Percentiles rank a stretch among this genome's conserved stretches.
phyloP scores from a whole-genome alignment of 2,797 vertebrate genomes.

The Dipus sagitta region DNA sequence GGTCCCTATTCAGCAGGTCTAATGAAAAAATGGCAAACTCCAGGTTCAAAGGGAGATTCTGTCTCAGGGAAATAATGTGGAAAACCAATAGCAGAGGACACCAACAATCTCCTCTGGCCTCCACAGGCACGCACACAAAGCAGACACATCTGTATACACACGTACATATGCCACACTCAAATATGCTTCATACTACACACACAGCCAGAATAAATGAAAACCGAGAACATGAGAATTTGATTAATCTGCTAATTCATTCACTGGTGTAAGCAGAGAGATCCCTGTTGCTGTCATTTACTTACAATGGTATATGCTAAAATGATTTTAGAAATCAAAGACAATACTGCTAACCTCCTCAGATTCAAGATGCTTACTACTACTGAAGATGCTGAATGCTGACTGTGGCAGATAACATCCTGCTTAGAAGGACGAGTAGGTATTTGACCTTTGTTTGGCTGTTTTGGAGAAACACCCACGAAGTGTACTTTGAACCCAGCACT shows the following conservation, averaged over 20 bases:
- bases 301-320: constrained; percentile 36
- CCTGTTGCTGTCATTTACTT: constrained; percentile 24
- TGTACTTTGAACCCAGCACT: neutral
- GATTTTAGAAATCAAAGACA: constrained; percentile 53
- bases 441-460: neutral
- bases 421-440: too few species aligned
- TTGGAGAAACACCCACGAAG: neutral
- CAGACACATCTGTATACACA: too few species aligned
- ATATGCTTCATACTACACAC: neutral
- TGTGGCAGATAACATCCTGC: neutral
- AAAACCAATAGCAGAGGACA: too few species aligned
- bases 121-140: too few species aligned
- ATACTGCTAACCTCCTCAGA: constrained; percentile 30
- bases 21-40: too few species aligned
- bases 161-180: too few species aligned
- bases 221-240: neutral
- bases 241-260: constrained; percentile 3
- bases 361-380: neutral
- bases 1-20: too few species aligned
- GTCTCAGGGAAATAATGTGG: too few species aligned
- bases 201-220: constrained; percentile 31
- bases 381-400: neutral
- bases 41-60: too few species aligned
- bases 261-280: neutral
- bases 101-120: too few species aligned